Evolutionary conservation across 2,888 invertebrate species (phyloP).

Genomic region (Apamea crenata): DNA sequence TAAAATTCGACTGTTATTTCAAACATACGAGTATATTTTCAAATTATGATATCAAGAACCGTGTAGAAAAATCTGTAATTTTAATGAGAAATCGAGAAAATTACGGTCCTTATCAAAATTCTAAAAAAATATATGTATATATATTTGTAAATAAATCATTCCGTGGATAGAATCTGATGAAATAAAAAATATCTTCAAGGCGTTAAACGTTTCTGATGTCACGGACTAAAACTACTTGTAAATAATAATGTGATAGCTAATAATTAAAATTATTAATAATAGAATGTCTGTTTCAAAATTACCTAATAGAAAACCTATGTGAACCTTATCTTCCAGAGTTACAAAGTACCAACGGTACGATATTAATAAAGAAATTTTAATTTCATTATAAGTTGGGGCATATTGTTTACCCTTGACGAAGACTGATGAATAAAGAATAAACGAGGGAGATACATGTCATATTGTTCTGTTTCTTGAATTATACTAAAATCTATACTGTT

Average conservation of each 20-base stretch:
- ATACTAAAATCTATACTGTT: constrained; percentile 51
- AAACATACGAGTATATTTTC: constrained; percentile 21
- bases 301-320: constrained; percentile 41
- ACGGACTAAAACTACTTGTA: constrained; percentile 62
- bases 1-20: constrained; percentile 37
- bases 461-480: constrained; percentile 58
- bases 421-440: constrained; percentile 82
- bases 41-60: background rate
- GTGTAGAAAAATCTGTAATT: background rate
- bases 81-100: background rate
- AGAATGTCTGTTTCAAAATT: constrained; percentile 48
- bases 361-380: constrained; percentile 47
- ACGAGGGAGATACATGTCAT: constrained; percentile 63
- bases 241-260: constrained; percentile 67
- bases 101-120: constrained; percentile 13
- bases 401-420: constrained; percentile 80
- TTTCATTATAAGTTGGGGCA: constrained; percentile 73
- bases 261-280: constrained; percentile 51
- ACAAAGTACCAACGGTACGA: constrained; percentile 51
- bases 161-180: constrained; percentile 14
- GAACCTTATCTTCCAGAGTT: constrained; percentile 60
- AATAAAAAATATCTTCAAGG: constrained; percentile 38
- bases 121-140: constrained; percentile 21
- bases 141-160: constrained; percentile 33
- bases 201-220: constrained; percentile 59